Conservation (phyloP, 2,113 vertebrate genomes). For the Myiagra hebetior region DNA sequence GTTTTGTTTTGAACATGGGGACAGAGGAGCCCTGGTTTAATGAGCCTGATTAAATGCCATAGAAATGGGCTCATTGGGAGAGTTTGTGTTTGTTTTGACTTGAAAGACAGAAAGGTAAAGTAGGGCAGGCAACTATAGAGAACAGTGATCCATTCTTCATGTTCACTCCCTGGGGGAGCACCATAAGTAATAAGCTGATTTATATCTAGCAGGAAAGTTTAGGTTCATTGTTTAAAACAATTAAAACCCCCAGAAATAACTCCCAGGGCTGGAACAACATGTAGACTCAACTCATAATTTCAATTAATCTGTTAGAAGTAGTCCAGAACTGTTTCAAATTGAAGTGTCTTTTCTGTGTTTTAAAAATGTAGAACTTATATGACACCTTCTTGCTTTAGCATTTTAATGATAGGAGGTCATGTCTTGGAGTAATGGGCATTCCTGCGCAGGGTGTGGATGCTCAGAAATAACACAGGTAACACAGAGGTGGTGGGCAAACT, state of each 20-base stretch:
- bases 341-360: neutral
- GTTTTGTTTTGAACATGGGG: rapidly evolving
- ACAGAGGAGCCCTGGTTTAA: neutral
- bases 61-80: neutral
- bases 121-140: neutral
- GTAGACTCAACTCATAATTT: rapidly evolving
- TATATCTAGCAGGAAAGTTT: neutral
- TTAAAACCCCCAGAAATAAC: neutral
- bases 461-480: neutral
- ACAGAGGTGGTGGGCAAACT: rapidly evolving
- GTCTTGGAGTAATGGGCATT: neutral
- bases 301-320: neutral
- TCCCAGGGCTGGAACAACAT: neutral
- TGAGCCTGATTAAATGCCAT: neutral
- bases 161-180: neutral
- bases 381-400: neutral
- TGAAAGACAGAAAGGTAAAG: neutral
- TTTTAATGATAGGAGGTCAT: neutral
- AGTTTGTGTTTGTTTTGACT: neutral
- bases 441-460: neutral
- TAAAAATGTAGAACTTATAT: neutral
- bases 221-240: neutral
- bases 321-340: neutral
- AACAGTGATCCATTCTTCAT: neutral
- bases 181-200: neutral